phyloP scores from a whole-genome alignment of 37 sponge, comb jelly and placozoan species.

The Ianthella basta region DNA sequence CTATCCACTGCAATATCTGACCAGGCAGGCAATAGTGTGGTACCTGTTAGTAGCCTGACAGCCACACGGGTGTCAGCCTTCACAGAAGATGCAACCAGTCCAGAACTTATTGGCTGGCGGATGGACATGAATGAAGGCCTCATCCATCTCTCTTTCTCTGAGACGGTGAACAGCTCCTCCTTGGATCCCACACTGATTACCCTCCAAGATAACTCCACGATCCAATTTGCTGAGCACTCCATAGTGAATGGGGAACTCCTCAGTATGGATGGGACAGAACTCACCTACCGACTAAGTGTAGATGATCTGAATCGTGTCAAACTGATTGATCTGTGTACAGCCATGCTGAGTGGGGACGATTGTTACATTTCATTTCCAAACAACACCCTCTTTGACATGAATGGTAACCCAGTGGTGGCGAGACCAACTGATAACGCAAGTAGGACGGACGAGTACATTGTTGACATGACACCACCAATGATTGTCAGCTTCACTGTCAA shows the following conservation, averaged over 20 bases:
- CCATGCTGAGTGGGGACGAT: constrained; percentile 47
- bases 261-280: constrained; percentile 53
- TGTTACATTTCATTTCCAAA: constrained; percentile 72
- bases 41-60: constrained; percentile 31
- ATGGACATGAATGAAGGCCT: constrained; percentile 77
- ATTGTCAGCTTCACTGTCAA: constrained; percentile 68
- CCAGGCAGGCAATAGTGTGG: constrained; percentile 65
- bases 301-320: constrained; percentile 80
- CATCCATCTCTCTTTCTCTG: constrained; percentile 75
- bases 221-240: not conserved
- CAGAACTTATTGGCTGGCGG: constrained; percentile 55
- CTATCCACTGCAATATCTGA: constrained; percentile 47
- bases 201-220: constrained; percentile 24
- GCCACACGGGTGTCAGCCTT: constrained; percentile 1
- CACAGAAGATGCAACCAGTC: constrained; percentile 70
- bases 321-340: constrained; percentile 72
- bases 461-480: constrained; percentile 65
- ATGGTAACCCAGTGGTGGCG: constrained; percentile 51
- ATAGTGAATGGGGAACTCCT: constrained; percentile 39
- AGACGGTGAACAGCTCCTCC: constrained; percentile 75
- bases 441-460: constrained; percentile 50
- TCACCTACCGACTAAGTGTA: constrained; percentile 58
- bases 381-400: constrained; percentile 64
- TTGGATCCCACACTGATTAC: constrained; percentile 46
- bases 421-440: constrained; percentile 25